A percentile compares a stretch with the other conserved stretches of the same genome.
Evolutionary conservation across 1,140 invertebrate species (phyloP).

Genomic region (Saccostrea echinata): DNA sequence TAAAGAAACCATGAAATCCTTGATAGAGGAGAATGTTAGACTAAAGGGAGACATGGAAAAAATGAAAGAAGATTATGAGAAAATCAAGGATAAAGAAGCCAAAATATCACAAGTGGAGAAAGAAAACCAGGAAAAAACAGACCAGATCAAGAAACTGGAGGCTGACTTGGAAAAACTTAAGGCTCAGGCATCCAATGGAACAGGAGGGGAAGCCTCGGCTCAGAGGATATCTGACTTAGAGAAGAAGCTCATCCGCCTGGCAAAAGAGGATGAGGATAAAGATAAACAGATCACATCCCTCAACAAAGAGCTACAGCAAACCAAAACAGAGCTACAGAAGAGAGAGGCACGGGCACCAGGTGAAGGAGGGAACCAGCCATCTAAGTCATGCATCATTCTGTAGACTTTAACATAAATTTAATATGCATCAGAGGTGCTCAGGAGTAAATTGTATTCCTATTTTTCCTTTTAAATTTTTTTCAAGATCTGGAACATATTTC

Average conservation of each 20-base stretch:
- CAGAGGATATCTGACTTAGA: constrained; percentile 50
- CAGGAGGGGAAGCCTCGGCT: constrained; percentile 15
- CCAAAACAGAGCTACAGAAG: constrained; percentile 49
- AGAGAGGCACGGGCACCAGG: constrained; percentile 30
- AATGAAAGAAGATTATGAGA: constrained; percentile 49
- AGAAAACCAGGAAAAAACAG: constrained; percentile 44
- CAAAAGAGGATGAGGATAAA: constrained; percentile 52
- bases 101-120: constrained; percentile 28
- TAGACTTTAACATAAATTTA: background rate
- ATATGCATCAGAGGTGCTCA: constrained; percentile 29
- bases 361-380: constrained; percentile 37
- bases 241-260: constrained; percentile 41
- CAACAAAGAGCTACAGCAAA: constrained; percentile 51
- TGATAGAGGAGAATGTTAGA: constrained; percentile 48
- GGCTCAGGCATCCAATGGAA: constrained; percentile 14
- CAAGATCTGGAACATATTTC: too few species aligned
- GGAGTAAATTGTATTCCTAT: background rate
- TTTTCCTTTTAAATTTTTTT: background rate
- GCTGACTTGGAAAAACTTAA: constrained; percentile 41
- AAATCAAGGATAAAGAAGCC: constrained; percentile 44
- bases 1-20: constrained; percentile 43
- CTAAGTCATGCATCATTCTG: constrained; percentile 44
- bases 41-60: constrained; percentile 43
- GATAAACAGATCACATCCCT: constrained; percentile 45
- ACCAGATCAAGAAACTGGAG: constrained; percentile 44